Evolutionary conservation across 1,140 invertebrate species (phyloP).

Genomic region (Hylaeus anthracinus): DNA sequence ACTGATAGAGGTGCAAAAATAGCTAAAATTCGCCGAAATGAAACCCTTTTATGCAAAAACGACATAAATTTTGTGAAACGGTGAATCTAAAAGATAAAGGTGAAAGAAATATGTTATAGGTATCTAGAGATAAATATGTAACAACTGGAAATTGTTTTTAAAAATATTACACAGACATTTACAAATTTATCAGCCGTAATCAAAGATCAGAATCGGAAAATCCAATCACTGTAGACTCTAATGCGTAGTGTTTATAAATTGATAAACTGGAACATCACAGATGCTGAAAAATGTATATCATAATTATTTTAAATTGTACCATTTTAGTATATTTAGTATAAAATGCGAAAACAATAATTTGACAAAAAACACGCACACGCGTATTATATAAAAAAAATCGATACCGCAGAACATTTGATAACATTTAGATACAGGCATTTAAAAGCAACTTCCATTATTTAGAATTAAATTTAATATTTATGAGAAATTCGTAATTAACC

Average conservation of each 20-base stretch:
- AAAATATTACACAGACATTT: not conserved
- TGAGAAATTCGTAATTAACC: constrained; percentile 21
- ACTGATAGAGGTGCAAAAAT: too few relatives aligned
- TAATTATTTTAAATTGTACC: not conserved
- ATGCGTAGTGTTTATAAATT: not conserved
- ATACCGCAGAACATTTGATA: constrained; percentile 13
- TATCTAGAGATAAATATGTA: too few relatives aligned
- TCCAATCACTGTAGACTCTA: not conserved
- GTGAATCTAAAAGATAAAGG: too few relatives aligned
- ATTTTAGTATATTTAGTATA: too few relatives aligned
- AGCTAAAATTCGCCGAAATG: too few relatives aligned
- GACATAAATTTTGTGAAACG: not conserved
- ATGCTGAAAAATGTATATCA: not conserved
- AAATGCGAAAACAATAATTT: not conserved
- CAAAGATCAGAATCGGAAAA: not conserved
- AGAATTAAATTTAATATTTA: constrained; percentile 41
- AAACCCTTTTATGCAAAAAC: too few relatives aligned
- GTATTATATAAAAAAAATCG: constrained; percentile 2
- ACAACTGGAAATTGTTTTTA: not conserved
- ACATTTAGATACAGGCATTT: constrained; percentile 30
- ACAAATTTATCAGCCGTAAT: not conserved
- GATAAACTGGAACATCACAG: not conserved
- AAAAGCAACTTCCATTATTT: constrained; percentile 34
- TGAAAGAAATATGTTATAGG: too few relatives aligned
- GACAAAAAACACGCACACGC: constrained; percentile 7